Evolutionary conservation across 2,888 invertebrate genomes (phyloP).

Genomic region (Agrotis puta): DNA sequence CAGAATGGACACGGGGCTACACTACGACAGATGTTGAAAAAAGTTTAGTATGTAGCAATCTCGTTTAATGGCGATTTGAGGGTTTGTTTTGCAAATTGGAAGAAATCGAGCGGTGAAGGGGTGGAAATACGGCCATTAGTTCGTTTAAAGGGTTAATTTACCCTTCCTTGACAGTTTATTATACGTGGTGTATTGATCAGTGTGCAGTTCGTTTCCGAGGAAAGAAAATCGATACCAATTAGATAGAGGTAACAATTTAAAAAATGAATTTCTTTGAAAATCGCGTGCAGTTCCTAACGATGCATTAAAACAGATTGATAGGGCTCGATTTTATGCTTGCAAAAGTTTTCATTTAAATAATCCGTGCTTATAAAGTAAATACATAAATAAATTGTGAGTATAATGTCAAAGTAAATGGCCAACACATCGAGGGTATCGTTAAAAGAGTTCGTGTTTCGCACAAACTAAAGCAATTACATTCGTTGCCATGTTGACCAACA

Average conservation of each 20-base stretch:
- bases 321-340: background rate
- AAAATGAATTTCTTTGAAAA: background rate
- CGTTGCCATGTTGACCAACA: slow-evolving; percentile 53
- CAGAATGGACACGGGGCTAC: slow-evolving; percentile 85
- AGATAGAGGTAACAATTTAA: slow-evolving; percentile 1
- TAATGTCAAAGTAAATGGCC: slow-evolving; percentile 36
- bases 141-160: slow-evolving; percentile 52
- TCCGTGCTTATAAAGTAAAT: slow-evolving; percentile 18
- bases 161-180: slow-evolving; percentile 33
- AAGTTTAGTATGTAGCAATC: slow-evolving; percentile 76
- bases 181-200: slow-evolving; percentile 18
- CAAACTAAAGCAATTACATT: slow-evolving; percentile 80
- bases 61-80: slow-evolving; percentile 79
- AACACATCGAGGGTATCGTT: slow-evolving; percentile 40
- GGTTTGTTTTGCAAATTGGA: slow-evolving; percentile 79
- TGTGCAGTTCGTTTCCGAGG: slow-evolving; percentile 15
- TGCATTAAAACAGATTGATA: background rate
- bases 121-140: slow-evolving; percentile 64
- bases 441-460: slow-evolving; percentile 70
- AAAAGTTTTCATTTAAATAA: background rate
- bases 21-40: slow-evolving; percentile 86
- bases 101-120: slow-evolving; percentile 76
- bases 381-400: slow-evolving; percentile 37
- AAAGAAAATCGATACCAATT: slow-evolving; percentile 26
- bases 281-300: background rate